phyloP scores from a whole-genome alignment of 2,113 vertebrate genomes.

The Ranitomeya imitator region DNA sequence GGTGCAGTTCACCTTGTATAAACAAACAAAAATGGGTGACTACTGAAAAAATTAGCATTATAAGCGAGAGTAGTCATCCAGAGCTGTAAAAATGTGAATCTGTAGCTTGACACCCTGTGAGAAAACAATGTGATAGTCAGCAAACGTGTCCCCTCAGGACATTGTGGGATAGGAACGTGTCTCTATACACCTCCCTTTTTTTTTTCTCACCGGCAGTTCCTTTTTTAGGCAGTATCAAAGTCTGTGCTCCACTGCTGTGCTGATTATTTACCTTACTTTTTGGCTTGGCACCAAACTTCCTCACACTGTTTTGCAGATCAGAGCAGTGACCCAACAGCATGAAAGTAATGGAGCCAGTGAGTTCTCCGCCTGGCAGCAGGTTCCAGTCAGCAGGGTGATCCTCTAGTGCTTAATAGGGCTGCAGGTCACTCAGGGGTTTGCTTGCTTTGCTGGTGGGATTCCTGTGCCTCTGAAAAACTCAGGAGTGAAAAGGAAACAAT shows the following conservation, averaged over 20 bases:
- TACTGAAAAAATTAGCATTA: conserved; percentile 25
- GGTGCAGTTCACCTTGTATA: conserved; percentile 51
- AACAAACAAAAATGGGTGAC: conserved; percentile 14
- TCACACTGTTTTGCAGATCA: conserved; percentile 54
- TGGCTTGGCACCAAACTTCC: conserved; percentile 53
- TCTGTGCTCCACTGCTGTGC: conserved; percentile 52
- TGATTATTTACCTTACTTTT: conserved; percentile 59
- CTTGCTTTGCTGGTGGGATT: conserved; percentile 55
- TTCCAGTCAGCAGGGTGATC: conserved; percentile 57
- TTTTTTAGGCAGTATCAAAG: conserved; percentile 59
- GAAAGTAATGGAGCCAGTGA: conserved; percentile 57
- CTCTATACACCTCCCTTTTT: conserved; percentile 55
- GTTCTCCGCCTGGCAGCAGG: conserved; percentile 54
- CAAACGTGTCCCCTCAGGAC: conserved; percentile 57
- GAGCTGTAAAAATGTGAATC: conserved; percentile 33
- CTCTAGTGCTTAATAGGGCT: conserved; percentile 53
- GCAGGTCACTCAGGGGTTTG: conserved; percentile 53
- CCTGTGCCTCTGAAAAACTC: conserved; percentile 43
- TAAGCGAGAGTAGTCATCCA: conserved; percentile 40
- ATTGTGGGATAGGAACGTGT: conserved; percentile 52
- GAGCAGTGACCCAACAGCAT: conserved; percentile 55
- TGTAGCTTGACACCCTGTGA: conserved; percentile 39
- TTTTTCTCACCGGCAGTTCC: conserved; percentile 57
- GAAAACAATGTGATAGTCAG: conserved; percentile 53
- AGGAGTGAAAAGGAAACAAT: conserved; percentile 55